phyloP scores from a whole-genome alignment of 2,113 vertebrate genomes.

The Alces alces region DNA sequence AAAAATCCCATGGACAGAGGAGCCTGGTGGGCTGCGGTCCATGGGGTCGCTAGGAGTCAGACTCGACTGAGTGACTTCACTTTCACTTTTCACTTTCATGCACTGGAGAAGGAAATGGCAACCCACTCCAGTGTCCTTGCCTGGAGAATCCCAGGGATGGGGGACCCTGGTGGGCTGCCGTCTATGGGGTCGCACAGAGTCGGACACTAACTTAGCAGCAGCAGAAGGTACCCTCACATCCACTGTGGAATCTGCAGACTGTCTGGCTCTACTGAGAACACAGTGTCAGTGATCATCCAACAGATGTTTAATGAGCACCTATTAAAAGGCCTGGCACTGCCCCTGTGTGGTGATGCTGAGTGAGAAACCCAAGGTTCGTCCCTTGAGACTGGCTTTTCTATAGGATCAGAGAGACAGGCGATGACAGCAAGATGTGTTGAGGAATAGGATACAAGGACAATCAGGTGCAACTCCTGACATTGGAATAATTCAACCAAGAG shows the following conservation, averaged over 20 bases:
- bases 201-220: too few species aligned
- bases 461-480: background rate
- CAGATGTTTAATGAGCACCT: background rate
- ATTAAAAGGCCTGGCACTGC: background rate
- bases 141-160: too few species aligned
- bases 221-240: background rate
- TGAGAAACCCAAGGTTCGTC: background rate
- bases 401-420: fast-evolving
- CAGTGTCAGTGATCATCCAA: fast-evolving
- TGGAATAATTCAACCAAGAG: background rate
- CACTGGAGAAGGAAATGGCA: too few species aligned
- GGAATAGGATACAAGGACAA: background rate
- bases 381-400: background rate
- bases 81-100: too few species aligned
- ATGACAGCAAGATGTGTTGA: background rate
- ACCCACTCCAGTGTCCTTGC: too few species aligned
- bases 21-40: too few species aligned
- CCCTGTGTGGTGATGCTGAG: background rate
- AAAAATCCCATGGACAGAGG: too few species aligned
- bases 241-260: background rate
- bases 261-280: fast-evolving
- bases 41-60: too few species aligned
- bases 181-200: too few species aligned
- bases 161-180: too few species aligned
- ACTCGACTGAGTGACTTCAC: too few species aligned